phyloP scores from a whole-genome alignment of 1,140 invertebrate species.

The Leptinotarsa lineolata region DNA sequence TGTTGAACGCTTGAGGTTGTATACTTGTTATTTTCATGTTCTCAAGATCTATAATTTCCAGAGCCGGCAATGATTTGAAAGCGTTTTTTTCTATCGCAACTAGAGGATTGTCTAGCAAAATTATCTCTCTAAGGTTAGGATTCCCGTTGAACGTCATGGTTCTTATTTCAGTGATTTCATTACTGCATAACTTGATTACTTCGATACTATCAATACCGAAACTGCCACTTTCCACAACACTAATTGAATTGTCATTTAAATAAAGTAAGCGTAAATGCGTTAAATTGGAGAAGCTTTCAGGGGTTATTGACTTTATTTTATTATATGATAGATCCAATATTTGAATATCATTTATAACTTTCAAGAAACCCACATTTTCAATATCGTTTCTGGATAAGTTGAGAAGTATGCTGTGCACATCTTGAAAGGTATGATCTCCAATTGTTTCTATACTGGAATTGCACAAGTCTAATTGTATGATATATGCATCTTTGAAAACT shows the following conservation, averaged over 20 bases:
- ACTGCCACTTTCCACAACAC: not conserved
- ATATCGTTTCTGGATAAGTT: constrained; percentile 28
- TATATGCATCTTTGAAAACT: constrained; percentile 23
- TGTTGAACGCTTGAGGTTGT: not conserved
- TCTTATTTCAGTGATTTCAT: constrained; percentile 16
- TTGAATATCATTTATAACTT: not conserved
- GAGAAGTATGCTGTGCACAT: not conserved
- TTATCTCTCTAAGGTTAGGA: constrained; percentile 8
- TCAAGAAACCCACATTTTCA: constrained; percentile 17
- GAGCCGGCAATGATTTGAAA: not conserved
- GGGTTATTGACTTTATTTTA: not conserved
- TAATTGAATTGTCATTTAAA: not conserved
- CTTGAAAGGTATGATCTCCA: constrained; percentile 7
- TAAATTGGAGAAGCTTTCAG: not conserved
- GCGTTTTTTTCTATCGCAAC: constrained; percentile 10
- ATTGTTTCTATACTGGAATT: constrained; percentile 28
- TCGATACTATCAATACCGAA: not conserved
- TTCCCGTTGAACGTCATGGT: constrained; percentile 24
- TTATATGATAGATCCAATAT: constrained; percentile 26
- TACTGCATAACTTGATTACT: constrained; percentile 19
- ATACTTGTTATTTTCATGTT: not conserved
- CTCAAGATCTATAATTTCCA: not conserved
- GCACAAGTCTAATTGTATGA: constrained; percentile 26
- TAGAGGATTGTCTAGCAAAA: constrained; percentile 12
- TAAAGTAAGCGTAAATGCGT: constrained; percentile 3